A percentile compares a stretch with the other conserved stretches of the same genome.
Evolutionary conservation across 2,797 vertebrate genomes (phyloP).

Genomic region (Enteromius argenteus): DNA sequence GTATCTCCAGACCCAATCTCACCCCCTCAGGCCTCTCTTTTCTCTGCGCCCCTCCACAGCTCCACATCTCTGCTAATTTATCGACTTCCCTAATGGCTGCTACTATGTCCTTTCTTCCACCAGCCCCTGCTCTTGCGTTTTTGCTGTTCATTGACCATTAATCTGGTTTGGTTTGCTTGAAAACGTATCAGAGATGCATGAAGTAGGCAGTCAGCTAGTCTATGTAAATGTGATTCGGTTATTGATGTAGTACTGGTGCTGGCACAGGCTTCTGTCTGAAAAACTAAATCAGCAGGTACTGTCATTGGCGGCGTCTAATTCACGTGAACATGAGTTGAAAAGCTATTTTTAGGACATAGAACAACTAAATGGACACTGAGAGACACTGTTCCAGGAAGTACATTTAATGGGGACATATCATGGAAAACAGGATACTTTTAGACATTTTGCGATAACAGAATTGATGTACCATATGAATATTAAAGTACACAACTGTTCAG

Average conservation of each 20-base stretch:
- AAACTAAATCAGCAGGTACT: constrained; percentile 37
- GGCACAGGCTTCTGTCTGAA: constrained; percentile 27
- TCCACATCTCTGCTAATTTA: constrained; percentile 73
- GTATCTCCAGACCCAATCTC: constrained; percentile 35
- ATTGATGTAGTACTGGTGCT: constrained; percentile 32
- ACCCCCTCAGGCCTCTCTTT: constrained; percentile 42
- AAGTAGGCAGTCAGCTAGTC: constrained; percentile 49
- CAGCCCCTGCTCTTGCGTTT: constrained; percentile 64
- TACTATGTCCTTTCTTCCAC: constrained; percentile 64
- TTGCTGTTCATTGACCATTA: constrained; percentile 64
- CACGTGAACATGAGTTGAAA: constrained; percentile 42
- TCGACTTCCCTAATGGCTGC: constrained; percentile 78
- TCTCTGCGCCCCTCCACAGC: constrained; percentile 38
- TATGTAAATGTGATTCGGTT: constrained; percentile 41
- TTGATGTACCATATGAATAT: not conserved
- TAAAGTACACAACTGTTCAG: not conserved
- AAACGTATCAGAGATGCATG: constrained; percentile 56
- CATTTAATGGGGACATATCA: constrained; percentile 10
- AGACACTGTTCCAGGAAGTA: constrained; percentile 26
- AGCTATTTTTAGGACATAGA: constrained; percentile 38
- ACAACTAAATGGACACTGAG: constrained; percentile 26
- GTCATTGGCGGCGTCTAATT: constrained; percentile 25
- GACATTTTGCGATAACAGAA: not conserved
- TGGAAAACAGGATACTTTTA: constrained; percentile 4
- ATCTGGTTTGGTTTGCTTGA: constrained; percentile 64